Evolutionary conservation across 2,888 invertebrate species (phyloP), one percentile per base, ranked within the genome.

Genomic region (Drosophila neotestacea): DNA sequence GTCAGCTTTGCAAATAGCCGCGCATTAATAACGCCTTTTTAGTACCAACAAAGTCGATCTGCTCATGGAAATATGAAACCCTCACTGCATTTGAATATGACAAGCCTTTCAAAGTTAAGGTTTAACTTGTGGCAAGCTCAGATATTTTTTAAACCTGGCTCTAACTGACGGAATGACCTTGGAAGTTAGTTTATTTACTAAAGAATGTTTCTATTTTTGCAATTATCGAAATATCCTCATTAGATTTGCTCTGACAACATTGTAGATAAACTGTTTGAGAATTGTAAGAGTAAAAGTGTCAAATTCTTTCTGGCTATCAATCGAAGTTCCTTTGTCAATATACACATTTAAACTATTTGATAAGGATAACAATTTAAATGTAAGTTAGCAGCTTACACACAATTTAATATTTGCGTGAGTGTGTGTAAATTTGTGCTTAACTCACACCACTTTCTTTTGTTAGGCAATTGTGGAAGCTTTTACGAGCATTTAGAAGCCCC

Each of bases 21-120:
- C 50, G 66, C 85, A 83, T 83, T 83, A 83, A 84, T 83, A 83
- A 79, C 77, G 74, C 79, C 85, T 77, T 79, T 70, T 81, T 77
- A 73, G 52, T 55, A 22, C 68, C 68, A 63, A 68, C 55, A 67
- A 44, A 50, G 63, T 51, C 27, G 27, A 4, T 22, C 11, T 4
- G 13, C 4, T 28, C 32, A 27, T n/a, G 42, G 70, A 62, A 58
- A 70, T 71, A 34, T 39, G 71, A 63, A 67, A 71, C 62, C 39
- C 30, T 11, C n/a, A 27, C 30, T 58, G 0, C 42, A 27, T 27
- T 44, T 32, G 44, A 32, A 10, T 36, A 36, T 32, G 32, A 27
- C 55, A 56, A 27, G 55, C 10, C 55, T 28, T 44, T 27, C 27
- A 56, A 56, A 44, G 27, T 10, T 27, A 4, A 16, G 42, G 34